Base-by-base conservation (phyloP, 2,797 vertebrate genomes). In the Sebastes iracundus region DNA sequence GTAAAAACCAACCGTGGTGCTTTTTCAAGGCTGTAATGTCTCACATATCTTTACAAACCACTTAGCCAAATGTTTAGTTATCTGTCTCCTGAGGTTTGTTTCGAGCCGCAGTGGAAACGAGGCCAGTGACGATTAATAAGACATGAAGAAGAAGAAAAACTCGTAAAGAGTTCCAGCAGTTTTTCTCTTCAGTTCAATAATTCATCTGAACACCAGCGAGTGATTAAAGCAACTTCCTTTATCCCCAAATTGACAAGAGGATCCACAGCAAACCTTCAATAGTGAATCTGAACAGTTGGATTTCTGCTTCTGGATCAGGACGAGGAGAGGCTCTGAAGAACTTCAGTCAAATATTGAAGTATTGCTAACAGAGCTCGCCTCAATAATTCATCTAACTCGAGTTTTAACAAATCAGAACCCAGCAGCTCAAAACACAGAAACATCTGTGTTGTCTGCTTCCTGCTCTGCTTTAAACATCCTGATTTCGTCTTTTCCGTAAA, bases 111-210 rank as follows among this genome's bases (percentile, higher is more conserved):
- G 55, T 38, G 62, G 76, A 77, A 59, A 58, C 2, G 18, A 75
- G 71, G 72, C 58, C 78, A 7, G 32, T 20, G 72, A 22, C 0
- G 6, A 27, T 74, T 23, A 77, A 75, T 64, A 61, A 83, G 60
- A 74, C 8, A 73, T 7, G 65, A 80, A 62, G 64, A 10, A 27
- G 69, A 28, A 56, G 4, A 16, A 42, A 14, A 71, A 27, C 46
- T 61, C 32, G 63, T 35, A 61, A 79, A 76, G 63, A 46, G 42
- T 46, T 82, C 49, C 49, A 77, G 27, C 46, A 49, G 62, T 42
- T 27, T 84, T 64, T 60, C 60, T 66, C 38, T 12, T 76, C 25
- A 25, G 13, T 60, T 85, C 68, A 84, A 84, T 84, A 56, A 86
- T 84, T 86, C 70, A 86, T 62, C 65, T 25, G 20, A 79, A 69